Evolutionary conservation across 2,113 vertebrate genomes (phyloP), one percentile per base, ranked within the genome.

Genomic region (Anser brachyrhynchus): DNA sequence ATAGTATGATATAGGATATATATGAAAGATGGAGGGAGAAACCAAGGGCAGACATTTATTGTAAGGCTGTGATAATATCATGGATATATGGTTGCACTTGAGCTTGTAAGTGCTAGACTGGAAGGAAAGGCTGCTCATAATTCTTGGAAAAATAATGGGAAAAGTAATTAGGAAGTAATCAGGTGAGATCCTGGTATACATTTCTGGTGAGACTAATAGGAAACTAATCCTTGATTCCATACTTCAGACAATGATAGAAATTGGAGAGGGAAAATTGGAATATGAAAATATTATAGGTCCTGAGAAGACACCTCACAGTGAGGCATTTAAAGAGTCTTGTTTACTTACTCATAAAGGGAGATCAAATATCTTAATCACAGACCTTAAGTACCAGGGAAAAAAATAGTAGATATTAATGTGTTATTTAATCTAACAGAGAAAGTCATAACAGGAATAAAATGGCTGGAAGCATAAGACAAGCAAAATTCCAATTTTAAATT

Each of bases 151-250:
- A 92, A 84, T 71, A 71, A 87, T 51, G 10, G 52, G 9, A 67
- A 87, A 87, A 67, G 10, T 77, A 81, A 92, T 87, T 82, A 81
- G 76, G 62, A 80, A 80, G n/a, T 49, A 77, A 15, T 74, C 35
- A 80, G 12, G 19, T 86, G 37, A 86, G 17, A 89, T 22, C 20
- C n/a, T 74, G 11, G 6, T 58, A 18, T 43, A 74, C 33, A 83
- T 28, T 39, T 89, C 10, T 26, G 25, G 4, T 59, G 59, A 77
- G 55, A 46, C 57, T 93, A 90, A 86, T 70, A 70, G 44, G 67
- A 89, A 93, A 86, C 11, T 74, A 90, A 89, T 86, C 35, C 41
- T 84, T 90, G 54, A 74, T 81, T 70, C 69, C 64, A 81, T 44
- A 58, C 58, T 72, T 86, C 49, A 66, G 57, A 91, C 80, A 91